A percentile compares a stretch with the other conserved stretches of the same genome.
These are phyloP conservation scores for Scartelaos histophorus DNA, from an alignment of 2,113 vertebrate genomes.

Conservation along the genomic window DNA sequence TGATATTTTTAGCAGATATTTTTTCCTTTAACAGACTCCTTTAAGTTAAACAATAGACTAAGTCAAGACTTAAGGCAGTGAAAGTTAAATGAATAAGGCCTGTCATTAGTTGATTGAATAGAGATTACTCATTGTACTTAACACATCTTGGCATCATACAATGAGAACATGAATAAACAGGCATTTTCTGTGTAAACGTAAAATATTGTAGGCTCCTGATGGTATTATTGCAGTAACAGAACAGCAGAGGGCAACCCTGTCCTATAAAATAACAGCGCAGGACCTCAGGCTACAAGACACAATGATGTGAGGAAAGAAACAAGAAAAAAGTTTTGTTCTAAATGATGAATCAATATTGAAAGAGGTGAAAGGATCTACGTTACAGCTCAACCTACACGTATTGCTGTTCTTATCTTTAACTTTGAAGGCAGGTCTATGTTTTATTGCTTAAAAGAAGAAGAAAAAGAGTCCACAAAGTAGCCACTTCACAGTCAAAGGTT, in stretches of 20 bases:
- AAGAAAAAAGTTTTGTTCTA: slow-evolving; percentile 38
- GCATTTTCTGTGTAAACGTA: not conserved
- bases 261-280: slow-evolving; percentile 21
- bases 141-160: no score
- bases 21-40: no score
- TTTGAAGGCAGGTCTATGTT: not conserved
- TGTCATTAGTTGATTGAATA: no score
- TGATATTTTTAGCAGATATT: no score
- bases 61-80: no score
- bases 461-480: slow-evolving; percentile 3
- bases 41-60: no score
- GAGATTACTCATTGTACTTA: no score
- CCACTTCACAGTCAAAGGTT: slow-evolving; percentile 53
- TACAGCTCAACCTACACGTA: not conserved
- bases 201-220: not conserved
- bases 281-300: not conserved
- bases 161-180: not conserved
- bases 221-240: slow-evolving; percentile 2
- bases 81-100: no score
- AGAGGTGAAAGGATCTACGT: not conserved
- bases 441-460: not conserved
- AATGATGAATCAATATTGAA: not conserved
- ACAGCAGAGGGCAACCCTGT: slow-evolving; percentile 67
- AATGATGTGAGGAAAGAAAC: slow-evolving; percentile 29
- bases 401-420: not conserved